These are phyloP conservation scores for Alethe castanea DNA, from an alignment of 2,113 vertebrate genomes.

Conservation along the genomic window DNA sequence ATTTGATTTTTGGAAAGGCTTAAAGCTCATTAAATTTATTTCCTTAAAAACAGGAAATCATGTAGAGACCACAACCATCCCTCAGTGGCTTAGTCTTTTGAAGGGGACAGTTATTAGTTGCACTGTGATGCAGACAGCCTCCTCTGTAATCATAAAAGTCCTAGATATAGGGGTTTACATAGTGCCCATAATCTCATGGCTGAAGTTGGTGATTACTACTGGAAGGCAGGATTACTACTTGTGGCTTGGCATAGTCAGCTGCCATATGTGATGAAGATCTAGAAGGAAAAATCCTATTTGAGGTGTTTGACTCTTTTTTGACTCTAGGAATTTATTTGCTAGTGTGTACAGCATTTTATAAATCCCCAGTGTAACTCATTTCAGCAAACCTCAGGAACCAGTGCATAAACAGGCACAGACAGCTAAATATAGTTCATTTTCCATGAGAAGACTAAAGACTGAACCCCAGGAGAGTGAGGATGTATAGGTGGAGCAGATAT, in stretches of 20 bases:
- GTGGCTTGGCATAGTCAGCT: not conserved
- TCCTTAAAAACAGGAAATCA: not conserved
- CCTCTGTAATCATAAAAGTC: not conserved
- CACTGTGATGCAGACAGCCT: not conserved
- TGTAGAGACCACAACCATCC: not conserved
- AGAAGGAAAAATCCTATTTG: not conserved
- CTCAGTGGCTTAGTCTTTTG: not conserved
- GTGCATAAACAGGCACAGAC: not conserved
- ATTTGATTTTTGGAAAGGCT: not conserved
- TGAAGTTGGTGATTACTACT: not conserved
- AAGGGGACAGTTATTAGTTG: not conserved
- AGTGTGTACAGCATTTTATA: not conserved
- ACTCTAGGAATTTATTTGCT: not conserved
- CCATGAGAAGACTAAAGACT: not conserved
- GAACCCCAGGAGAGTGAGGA: not conserved
- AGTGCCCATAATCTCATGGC: not conserved
- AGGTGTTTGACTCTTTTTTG: not conserved
- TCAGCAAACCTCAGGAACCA: not conserved
- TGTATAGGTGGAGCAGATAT: not conserved
- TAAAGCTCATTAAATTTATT: not conserved
- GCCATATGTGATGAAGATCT: not conserved
- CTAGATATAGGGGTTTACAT: not conserved
- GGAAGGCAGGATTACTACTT: not conserved
- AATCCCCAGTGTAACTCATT: not conserved
- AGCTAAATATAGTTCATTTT: not conserved